These are phyloP conservation scores for Sphinx pinastri DNA, from an alignment of 2,888 invertebrate species.

Conservation along the genomic window DNA sequence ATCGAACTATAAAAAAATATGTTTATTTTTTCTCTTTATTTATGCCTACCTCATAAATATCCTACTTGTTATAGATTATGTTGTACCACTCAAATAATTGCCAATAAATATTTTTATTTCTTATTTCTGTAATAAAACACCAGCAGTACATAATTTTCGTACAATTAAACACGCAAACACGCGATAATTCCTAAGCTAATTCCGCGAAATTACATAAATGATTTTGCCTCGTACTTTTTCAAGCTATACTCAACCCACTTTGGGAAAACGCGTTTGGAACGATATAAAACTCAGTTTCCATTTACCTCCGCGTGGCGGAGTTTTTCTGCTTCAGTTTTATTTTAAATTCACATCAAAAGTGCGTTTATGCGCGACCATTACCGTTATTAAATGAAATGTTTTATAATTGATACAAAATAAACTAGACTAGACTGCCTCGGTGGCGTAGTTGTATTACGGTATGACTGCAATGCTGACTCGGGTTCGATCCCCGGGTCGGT, in stretches of 20 bases:
- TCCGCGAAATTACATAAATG: background rate
- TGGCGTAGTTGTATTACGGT: too few species aligned
- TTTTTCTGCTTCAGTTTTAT: background rate
- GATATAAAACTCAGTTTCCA: constrained; percentile 32
- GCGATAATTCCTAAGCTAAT: background rate
- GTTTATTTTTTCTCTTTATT: too few species aligned
- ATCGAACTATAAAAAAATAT: too few species aligned
- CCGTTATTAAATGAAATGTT: background rate
- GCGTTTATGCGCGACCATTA: background rate
- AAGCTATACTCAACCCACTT: constrained; percentile 30
- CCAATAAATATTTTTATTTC: too few species aligned
- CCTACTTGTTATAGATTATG: too few species aligned
- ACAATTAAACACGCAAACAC: background rate
- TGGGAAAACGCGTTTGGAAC: constrained; percentile 31
- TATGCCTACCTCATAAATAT: too few species aligned
- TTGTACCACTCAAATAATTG: too few species aligned
- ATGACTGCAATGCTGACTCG: too few species aligned
- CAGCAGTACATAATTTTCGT: too few species aligned
- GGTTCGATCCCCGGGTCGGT: too few species aligned
- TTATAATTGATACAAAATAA: background rate
- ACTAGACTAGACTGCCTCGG: background rate
- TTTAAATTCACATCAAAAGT: background rate
- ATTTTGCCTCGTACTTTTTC: background rate
- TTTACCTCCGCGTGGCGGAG: constrained; percentile 22
- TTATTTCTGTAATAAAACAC: too few species aligned